Evolutionary conservation across 2,797 vertebrate species (phyloP), one percentile per base, ranked within the genome.

Genomic region (Rhabdomys pumilio): DNA sequence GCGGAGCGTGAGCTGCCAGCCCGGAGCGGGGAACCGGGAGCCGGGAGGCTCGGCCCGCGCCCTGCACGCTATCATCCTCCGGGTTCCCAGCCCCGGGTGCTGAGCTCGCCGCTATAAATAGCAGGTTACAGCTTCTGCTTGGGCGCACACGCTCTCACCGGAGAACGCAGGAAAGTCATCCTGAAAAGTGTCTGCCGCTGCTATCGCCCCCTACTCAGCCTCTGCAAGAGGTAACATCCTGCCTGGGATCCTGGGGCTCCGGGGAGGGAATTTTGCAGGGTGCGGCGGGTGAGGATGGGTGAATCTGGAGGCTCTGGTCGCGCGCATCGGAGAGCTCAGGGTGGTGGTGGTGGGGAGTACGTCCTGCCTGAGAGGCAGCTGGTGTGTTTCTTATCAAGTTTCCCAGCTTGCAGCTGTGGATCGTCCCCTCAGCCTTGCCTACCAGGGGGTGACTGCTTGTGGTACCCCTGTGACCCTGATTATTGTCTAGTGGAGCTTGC

Each of bases 71-170:
- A 55, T 38, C 73, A 47, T 85, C 90, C 96, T 76, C 75, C 31
- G 26, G 94, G 89, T 75, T 50, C 97, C 24, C 93, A 57, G 97
- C 94, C 89, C 91, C 89, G 77, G 94, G 94, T 38, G 97, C 97
- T 89, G 20, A 96, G 98, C 98, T 96, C 86, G 19, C 67, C 76
- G 95, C 98, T 98, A 98, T 98, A 98, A 98, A 99, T 99, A 98
- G 98, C 98, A 89, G 95, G 97, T 96, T 84, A 82, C 97, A 73
- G 97, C 96, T 81, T 90, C 94, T 2, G 77, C 90, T 91, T 0
- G 95, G 93, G 93, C 89, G 85, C 93, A 88, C 94, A 59, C 55
- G 92, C 95, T 90, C 85, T 89, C 85, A 0, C 84, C 17, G 61
- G 92, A 77, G 80, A 90, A 89, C 91, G 80, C 96, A 65, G 96